A percentile compares a stretch with the other conserved stretches of the same genome.
phyloP scores from a whole-genome alignment of 1,140 invertebrate genomes.

The Drosophila teissieri region DNA sequence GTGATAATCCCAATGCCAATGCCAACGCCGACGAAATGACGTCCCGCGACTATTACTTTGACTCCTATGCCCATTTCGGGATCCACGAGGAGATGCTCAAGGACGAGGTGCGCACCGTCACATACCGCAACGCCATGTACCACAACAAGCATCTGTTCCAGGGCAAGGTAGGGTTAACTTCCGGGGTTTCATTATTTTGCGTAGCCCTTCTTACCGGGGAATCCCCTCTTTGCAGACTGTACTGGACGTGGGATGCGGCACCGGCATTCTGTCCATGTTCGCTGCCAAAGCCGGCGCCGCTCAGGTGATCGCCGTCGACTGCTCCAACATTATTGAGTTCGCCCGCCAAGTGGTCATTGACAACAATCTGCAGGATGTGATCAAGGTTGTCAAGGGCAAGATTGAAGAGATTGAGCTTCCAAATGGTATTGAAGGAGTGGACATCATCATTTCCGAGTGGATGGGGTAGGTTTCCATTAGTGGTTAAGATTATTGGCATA shows the following conservation, averaged over 20 bases:
- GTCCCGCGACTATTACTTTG: constrained; percentile 98
- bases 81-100: constrained; percentile 99
- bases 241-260: constrained; percentile 99
- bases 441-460: constrained; percentile 99
- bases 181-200: not conserved
- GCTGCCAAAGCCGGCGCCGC: constrained; percentile 99
- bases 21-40: constrained; percentile 93
- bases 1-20: constrained; percentile 34
- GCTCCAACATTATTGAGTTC: constrained; percentile 98
- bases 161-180: constrained; percentile 90
- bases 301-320: constrained; percentile 97
- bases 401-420: constrained; percentile 92
- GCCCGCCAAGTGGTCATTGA: constrained; percentile 96
- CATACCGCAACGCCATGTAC: constrained; percentile 99
- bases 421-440: constrained; percentile 92
- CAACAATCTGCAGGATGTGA: constrained; percentile 92
- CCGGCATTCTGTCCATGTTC: constrained; percentile 99
- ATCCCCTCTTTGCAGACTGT: constrained; percentile 87
- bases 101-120: constrained; percentile 99
- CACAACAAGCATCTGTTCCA: constrained; percentile 99
- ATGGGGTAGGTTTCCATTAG: constrained; percentile 91
- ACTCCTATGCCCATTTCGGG: constrained; percentile 99
- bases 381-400: constrained; percentile 98
- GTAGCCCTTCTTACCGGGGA: not conserved
- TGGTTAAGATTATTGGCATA: not conserved